phyloP scores from a whole-genome alignment of 23 tunicate genomes.

The Trididemnum miniatum region DNA sequence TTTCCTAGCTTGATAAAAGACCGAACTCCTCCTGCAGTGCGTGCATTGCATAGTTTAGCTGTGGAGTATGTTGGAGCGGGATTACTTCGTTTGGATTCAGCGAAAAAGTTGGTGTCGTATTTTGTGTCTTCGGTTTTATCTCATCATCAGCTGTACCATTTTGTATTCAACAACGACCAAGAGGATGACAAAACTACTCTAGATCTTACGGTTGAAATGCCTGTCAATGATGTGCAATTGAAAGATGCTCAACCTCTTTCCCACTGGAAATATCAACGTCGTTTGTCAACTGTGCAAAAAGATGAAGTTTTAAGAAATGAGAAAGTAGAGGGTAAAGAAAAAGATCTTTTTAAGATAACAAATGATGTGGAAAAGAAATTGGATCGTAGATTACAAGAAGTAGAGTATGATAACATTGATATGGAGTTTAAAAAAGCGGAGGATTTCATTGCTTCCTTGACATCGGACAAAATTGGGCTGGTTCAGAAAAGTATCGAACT shows the following conservation, averaged over 20 bases:
- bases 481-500: conserved; percentile 42
- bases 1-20: conserved; percentile 21
- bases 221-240: conserved; percentile 28
- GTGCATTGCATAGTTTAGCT: conserved; percentile 26
- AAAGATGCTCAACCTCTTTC: conserved; percentile 50
- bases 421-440: conserved; percentile 40
- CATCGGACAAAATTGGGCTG: conserved; percentile 36
- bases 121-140: conserved; percentile 46
- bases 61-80: conserved; percentile 30
- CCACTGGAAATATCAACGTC: conserved; percentile 48
- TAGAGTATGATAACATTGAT: conserved; percentile 19
- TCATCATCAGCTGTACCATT: conserved; percentile 70
- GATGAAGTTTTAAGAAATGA: conserved; percentile 26
- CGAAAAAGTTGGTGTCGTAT: conserved; percentile 47
- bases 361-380: neutral
- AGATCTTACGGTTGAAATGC: conserved; percentile 48
- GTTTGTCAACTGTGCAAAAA: conserved; percentile 17
- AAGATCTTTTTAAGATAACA: neutral
- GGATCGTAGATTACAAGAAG: conserved; percentile 8
- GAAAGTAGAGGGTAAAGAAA: neutral
- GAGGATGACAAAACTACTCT: conserved; percentile 22
- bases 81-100: conserved; percentile 28
- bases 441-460: conserved; percentile 51
- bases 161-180: conserved; percentile 56
- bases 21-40: conserved; percentile 35